Conservation (phyloP, 2,113 vertebrate species). For the Festucalex cinctus region DNA sequence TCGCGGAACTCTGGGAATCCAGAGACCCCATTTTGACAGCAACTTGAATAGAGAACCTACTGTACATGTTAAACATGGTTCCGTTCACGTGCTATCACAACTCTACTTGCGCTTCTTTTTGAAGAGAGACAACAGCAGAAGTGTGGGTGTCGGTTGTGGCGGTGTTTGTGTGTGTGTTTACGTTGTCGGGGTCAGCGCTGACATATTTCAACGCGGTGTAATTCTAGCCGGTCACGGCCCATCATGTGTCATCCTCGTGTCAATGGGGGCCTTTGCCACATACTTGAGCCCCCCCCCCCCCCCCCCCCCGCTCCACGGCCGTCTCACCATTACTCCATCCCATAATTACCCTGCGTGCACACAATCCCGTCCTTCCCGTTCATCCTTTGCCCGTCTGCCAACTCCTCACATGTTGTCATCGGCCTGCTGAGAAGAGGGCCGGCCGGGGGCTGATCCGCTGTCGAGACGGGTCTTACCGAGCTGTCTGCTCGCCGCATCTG, state of each 20-base stretch:
- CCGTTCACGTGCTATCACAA: neutral
- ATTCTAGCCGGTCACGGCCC: constrained; percentile 52
- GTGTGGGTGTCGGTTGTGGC: neutral
- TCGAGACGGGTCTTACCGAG: constrained; percentile 33
- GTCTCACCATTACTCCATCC: constrained; percentile 54
- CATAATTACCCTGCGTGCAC: constrained; percentile 61
- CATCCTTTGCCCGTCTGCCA: constrained; percentile 53
- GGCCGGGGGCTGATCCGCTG: constrained; percentile 37
- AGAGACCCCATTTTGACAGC: too few relatives aligned
- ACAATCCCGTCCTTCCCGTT: constrained; percentile 38
- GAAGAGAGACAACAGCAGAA: constrained; percentile 5
- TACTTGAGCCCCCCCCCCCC: constrained; percentile 40
- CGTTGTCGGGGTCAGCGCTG: constrained; percentile 2
- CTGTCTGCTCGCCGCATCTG: constrained; percentile 28
- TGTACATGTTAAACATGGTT: too few relatives aligned
- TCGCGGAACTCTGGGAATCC: too few relatives aligned
- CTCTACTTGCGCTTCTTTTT: neutral
- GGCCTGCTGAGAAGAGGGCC: constrained; percentile 39
- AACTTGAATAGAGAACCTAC: too few relatives aligned
- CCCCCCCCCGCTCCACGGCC: constrained; percentile 27
- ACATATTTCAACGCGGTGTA: constrained; percentile 56
- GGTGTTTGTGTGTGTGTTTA: neutral
- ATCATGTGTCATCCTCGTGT: constrained; percentile 57
- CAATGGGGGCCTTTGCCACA: constrained; percentile 53
- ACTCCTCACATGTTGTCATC: constrained; percentile 64